Percentiles rank a stretch among this genome's conserved stretches.
These are phyloP conservation scores for Gari tellinella DNA, from an alignment of 2,888 invertebrate species.

Conservation along the genomic window DNA sequence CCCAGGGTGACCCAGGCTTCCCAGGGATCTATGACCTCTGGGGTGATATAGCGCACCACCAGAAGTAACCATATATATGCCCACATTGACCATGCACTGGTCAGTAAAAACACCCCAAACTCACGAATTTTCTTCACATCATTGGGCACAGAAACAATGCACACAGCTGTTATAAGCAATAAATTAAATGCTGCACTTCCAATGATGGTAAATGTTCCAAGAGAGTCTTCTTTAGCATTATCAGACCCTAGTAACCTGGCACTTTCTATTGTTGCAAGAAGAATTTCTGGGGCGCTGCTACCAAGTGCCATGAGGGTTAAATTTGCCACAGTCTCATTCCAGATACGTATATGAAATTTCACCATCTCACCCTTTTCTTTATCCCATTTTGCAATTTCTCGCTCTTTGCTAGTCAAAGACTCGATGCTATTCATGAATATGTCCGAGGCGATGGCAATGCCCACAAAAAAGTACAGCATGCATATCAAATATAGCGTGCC, in stretches of 20 bases:
- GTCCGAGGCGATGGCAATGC: constrained; percentile 82
- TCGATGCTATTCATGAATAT: constrained; percentile 83
- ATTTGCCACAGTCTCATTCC: constrained; percentile 83
- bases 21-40: constrained; percentile 77
- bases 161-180: constrained; percentile 81
- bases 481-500: constrained; percentile 77
- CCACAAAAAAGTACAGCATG: constrained; percentile 80
- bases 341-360: constrained; percentile 77
- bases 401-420: constrained; percentile 79
- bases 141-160: constrained; percentile 74
- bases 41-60: constrained; percentile 74
- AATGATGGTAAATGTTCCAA: constrained; percentile 82
- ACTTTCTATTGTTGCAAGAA: constrained; percentile 79
- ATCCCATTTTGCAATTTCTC: constrained; percentile 77
- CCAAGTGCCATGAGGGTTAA: constrained; percentile 83
- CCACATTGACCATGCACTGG: constrained; percentile 80
- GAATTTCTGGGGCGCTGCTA: constrained; percentile 82
- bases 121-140: constrained; percentile 75
- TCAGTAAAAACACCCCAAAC: constrained; percentile 80
- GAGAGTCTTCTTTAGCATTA: constrained; percentile 63
- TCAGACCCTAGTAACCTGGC: constrained; percentile 56
- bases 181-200: constrained; percentile 83
- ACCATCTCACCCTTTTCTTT: constrained; percentile 75
- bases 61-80: constrained; percentile 83
- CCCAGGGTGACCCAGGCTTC: constrained; percentile 82